These are phyloP conservation scores for Eulemur mongoz DNA, from an alignment of 2,797 vertebrate genomes.

Conservation along the genomic window DNA sequence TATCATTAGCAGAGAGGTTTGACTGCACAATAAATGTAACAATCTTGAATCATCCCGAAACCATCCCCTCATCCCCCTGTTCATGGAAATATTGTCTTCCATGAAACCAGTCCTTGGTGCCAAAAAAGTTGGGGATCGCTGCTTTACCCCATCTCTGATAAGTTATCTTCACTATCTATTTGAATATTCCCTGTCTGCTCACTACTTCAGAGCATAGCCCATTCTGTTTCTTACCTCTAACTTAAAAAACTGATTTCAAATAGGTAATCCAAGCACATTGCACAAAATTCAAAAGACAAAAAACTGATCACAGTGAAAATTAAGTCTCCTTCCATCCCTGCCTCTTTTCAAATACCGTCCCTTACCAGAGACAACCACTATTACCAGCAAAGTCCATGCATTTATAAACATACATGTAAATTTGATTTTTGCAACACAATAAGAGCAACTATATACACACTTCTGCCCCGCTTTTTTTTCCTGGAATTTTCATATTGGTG, in stretches of 20 bases:
- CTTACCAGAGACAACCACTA: neutral
- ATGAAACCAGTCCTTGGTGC: no score
- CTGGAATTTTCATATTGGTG: neutral
- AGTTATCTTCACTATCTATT: neutral
- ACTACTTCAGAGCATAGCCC: neutral
- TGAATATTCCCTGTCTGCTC: neutral
- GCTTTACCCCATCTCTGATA: neutral
- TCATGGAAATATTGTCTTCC: no score
- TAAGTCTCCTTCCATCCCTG: neutral
- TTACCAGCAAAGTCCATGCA: neutral
- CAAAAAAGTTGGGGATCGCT: no score
- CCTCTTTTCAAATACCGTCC: neutral
- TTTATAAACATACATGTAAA: conserved; percentile 1
- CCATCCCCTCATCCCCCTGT: no score
- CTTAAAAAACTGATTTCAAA: neutral
- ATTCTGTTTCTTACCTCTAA: neutral
- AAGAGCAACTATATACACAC: neutral
- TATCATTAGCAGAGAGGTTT: no score
- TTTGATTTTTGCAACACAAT: neutral
- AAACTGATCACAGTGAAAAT: neutral
- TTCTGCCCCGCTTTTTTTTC: neutral
- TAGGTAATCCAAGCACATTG: neutral
- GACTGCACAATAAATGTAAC: no score
- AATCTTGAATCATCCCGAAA: no score
- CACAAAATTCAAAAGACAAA: neutral